Percentiles rank a stretch among this genome's conserved stretches.
phyloP scores from a whole-genome alignment of 37 sponge, comb jelly and placozoan genomes.

The Chondrilla cf. caribensis region DNA sequence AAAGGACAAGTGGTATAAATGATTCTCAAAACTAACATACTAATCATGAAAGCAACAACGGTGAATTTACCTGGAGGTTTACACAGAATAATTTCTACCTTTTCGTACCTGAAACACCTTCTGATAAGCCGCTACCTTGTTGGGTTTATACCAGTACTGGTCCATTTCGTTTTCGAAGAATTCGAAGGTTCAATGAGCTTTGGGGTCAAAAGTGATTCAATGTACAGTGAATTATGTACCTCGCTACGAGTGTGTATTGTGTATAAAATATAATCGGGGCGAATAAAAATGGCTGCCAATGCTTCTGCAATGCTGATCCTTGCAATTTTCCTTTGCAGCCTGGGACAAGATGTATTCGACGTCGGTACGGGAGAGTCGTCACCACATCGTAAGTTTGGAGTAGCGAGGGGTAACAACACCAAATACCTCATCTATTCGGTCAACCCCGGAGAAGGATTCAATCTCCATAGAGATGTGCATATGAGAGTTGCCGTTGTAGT shows the following conservation, averaged over 20 bases:
- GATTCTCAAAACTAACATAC: too few relatives aligned
- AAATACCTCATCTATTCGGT: slow-evolving; percentile 78
- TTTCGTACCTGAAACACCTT: slow-evolving; percentile 57
- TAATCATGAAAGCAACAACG: too few relatives aligned
- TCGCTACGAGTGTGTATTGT: too few relatives aligned
- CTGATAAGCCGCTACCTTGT: slow-evolving; percentile 45
- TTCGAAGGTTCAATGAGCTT: too few relatives aligned
- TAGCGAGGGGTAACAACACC: background rate
- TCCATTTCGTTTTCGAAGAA: slow-evolving; percentile 49
- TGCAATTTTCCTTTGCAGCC: background rate
- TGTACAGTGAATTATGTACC: too few relatives aligned
- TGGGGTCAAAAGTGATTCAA: too few relatives aligned
- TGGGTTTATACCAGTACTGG: slow-evolving; percentile 42
- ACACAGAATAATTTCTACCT: too few relatives aligned
- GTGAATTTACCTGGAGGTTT: too few relatives aligned
- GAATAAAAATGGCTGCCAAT: background rate
- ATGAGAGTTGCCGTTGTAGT: slow-evolving; percentile 77
- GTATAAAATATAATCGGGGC: background rate
- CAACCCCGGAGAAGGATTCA: slow-evolving; percentile 92
- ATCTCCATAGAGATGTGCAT: slow-evolving; percentile 86
- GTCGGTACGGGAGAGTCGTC: background rate
- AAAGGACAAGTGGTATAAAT: too few relatives aligned
- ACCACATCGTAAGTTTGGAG: background rate
- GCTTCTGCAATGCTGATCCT: background rate
- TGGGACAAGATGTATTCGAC: background rate